These are phyloP conservation scores for Mactra quadrangularis DNA, from an alignment of 1,140 invertebrate genomes.

Conservation along the genomic window DNA sequence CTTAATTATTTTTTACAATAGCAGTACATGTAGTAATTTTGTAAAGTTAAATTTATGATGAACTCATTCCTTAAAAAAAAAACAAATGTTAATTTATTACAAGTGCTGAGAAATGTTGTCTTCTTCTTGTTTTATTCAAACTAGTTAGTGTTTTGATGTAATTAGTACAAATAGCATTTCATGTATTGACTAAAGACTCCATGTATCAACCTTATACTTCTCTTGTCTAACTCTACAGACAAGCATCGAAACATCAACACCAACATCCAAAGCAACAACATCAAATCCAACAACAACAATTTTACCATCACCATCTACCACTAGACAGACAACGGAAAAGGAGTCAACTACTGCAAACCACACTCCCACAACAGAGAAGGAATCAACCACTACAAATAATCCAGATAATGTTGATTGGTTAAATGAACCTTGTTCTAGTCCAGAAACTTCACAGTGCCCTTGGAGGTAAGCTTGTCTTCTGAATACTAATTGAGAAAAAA, in stretches of 20 bases:
- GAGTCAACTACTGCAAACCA: neutral
- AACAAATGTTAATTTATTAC: too few relatives aligned
- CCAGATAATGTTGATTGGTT: constrained; percentile 15
- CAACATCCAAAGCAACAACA: neutral
- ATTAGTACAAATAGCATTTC: neutral
- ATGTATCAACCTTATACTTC: neutral
- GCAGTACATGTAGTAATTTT: too few relatives aligned
- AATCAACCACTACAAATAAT: neutral
- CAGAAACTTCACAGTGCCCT: constrained; percentile 6
- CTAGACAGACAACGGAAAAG: neutral
- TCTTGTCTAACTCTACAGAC: neutral
- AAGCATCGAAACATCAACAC: constrained; percentile 4
- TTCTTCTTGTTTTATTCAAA: too few relatives aligned
- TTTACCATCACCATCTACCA: neutral
- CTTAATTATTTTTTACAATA: too few relatives aligned
- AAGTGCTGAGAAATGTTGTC: too few relatives aligned
- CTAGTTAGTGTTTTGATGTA: neutral
- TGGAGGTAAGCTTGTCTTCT: constrained; percentile 49
- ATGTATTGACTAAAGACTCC: neutral
- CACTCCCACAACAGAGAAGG: neutral
- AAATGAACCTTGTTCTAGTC: neutral
- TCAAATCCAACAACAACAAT: neutral
- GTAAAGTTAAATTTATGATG: too few relatives aligned
- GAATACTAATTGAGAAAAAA: too few relatives aligned
- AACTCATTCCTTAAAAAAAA: too few relatives aligned